phyloP scores from a whole-genome alignment of 2,797 vertebrate species.

The Xenops minutus region DNA sequence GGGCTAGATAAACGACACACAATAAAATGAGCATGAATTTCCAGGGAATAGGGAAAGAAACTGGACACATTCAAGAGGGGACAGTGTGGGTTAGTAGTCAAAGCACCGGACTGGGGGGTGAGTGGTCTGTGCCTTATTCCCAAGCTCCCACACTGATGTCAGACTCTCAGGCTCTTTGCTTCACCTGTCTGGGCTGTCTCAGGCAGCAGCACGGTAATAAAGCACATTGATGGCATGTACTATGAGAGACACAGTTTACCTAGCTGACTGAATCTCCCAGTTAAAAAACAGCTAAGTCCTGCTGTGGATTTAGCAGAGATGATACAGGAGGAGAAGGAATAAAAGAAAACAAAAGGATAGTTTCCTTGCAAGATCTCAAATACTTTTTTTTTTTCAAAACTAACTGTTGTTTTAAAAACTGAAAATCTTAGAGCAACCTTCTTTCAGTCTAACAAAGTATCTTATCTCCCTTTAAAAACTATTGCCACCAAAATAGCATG shows the following conservation, averaged over 20 bases:
- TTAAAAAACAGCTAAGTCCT: not conserved
- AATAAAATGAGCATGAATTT: not conserved
- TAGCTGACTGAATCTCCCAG: not conserved
- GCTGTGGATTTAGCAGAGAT: not conserved
- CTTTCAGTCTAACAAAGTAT: not conserved
- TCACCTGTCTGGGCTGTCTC: not conserved
- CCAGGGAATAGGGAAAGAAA: not conserved
- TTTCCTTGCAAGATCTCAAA: not conserved
- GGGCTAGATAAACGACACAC: not conserved
- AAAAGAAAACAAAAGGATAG: not conserved
- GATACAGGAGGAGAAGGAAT: not conserved
- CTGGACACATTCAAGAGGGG: not conserved
- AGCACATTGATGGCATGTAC: not conserved
- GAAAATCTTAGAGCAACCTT: not conserved
- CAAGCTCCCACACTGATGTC: not conserved
- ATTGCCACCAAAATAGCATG: not conserved
- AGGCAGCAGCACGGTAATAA: not conserved
- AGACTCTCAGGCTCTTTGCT: not conserved
- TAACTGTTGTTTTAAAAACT: not conserved
- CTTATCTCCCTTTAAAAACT: not conserved
- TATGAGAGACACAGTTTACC: not conserved
- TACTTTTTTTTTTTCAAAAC: not conserved
- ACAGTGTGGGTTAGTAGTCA: too few species aligned
- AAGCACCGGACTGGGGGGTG: not conserved
- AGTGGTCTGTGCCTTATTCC: not conserved